Evolutionary conservation across 2,113 vertebrate species (phyloP).

Genomic region (Notarius quadriscutis): DNA sequence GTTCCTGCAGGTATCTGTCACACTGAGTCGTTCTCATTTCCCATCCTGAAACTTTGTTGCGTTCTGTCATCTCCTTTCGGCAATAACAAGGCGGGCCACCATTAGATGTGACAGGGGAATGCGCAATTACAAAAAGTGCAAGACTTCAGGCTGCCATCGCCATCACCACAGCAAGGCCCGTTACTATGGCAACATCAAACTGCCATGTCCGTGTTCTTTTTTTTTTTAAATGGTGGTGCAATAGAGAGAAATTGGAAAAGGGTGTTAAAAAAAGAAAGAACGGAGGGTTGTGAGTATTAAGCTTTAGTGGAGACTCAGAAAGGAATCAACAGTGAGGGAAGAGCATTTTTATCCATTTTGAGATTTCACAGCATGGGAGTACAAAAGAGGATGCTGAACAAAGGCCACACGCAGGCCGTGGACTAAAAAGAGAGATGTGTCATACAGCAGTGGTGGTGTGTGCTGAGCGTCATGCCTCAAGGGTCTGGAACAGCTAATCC

Average conservation of each 20-base stretch:
- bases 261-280: background rate
- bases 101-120: slow-evolving; percentile 47
- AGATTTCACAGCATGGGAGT: slow-evolving; percentile 12
- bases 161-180: slow-evolving; percentile 40
- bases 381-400: slow-evolving; percentile 14
- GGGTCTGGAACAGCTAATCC: slow-evolving; percentile 42
- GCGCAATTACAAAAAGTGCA: slow-evolving; percentile 55
- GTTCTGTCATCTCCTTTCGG: slow-evolving; percentile 32
- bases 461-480: slow-evolving; percentile 15
- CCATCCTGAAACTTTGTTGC: background rate
- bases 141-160: slow-evolving; percentile 45
- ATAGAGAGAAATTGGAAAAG: slow-evolving; percentile 26
- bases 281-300: background rate
- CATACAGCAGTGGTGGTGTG: slow-evolving; percentile 17
- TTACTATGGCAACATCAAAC: slow-evolving; percentile 54
- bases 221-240: slow-evolving; percentile 23
- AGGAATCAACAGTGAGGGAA: slow-evolving; percentile 1
- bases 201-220: slow-evolving; percentile 35
- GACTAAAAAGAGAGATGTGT: slow-evolving; percentile 27
- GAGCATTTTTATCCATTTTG: slow-evolving; percentile 16
- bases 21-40: background rate
- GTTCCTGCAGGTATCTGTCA: slow-evolving; percentile 38
- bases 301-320: background rate
- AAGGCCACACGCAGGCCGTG: slow-evolving; percentile 4
- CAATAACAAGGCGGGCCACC: slow-evolving; percentile 23